phyloP scores from a whole-genome alignment of 2,113 vertebrate species.

The Eudyptes chrysolophus region DNA sequence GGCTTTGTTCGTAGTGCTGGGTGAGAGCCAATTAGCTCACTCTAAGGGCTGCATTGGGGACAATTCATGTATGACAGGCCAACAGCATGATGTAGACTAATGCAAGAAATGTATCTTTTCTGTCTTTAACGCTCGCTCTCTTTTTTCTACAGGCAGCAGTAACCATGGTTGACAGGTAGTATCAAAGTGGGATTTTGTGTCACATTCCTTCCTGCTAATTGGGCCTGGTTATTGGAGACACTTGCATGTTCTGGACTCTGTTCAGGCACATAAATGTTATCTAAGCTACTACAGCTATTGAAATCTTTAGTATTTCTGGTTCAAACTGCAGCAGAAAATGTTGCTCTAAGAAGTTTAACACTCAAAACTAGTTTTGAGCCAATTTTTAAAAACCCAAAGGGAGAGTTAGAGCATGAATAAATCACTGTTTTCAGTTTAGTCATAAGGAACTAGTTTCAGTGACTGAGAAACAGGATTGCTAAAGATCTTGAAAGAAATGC shows the following conservation, averaged over 20 bases:
- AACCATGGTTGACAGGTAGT: slow-evolving; percentile 87
- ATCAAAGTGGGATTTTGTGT: not conserved
- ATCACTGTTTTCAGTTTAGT: slow-evolving; percentile 19
- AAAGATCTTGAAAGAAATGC: not conserved
- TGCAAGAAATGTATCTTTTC: not conserved
- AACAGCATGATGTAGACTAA: not conserved
- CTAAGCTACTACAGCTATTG: not conserved
- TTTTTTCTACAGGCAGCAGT: slow-evolving; percentile 79
- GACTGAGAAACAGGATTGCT: slow-evolving; percentile 3
- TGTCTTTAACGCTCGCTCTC: not conserved
- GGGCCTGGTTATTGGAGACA: not conserved
- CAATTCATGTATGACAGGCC: not conserved
- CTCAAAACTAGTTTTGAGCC: not conserved
- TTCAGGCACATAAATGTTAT: not conserved
- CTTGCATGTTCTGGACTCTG: not conserved
- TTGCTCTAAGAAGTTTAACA: not conserved
- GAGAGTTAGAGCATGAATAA: slow-evolving; percentile 11
- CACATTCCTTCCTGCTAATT: not conserved
- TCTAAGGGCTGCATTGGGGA: not conserved
- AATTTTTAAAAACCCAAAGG: not conserved
- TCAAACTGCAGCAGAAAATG: not conserved
- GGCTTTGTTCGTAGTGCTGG: not conserved
- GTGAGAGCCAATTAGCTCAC: not conserved
- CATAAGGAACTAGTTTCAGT: slow-evolving; percentile 13
- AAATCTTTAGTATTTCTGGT: not conserved